Conservation (phyloP, 30 jellyfish, hydroid and myxozoan species). For the Turritopsis rubra region DNA sequence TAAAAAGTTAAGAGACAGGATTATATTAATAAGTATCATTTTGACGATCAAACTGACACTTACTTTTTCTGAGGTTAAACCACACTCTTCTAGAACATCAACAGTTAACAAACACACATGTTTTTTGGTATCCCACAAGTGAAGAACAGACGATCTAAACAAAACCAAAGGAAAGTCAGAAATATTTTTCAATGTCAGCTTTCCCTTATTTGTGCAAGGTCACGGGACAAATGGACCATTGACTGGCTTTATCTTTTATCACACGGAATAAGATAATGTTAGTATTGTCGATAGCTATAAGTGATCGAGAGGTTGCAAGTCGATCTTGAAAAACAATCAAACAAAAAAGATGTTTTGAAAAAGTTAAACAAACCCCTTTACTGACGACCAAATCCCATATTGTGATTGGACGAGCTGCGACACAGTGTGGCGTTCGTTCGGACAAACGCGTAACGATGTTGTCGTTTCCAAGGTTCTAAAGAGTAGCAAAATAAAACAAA, state of each 20-base stretch:
- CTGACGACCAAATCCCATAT: constrained; percentile 86
- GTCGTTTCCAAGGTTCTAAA: constrained; percentile 74
- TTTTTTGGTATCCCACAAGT: constrained; percentile 55
- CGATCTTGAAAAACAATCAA: background rate
- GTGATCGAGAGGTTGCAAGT: background rate
- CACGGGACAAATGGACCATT: too few relatives aligned
- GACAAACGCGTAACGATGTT: constrained; percentile 74
- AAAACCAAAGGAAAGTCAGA: background rate
- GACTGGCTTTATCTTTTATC: too few relatives aligned
- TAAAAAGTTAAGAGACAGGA: background rate
- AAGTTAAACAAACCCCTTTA: constrained; percentile 60
- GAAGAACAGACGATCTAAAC: constrained; percentile 51
- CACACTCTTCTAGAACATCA: constrained; percentile 85
- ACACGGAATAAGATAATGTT: too few relatives aligned
- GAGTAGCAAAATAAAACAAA: too few relatives aligned
- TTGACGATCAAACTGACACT: background rate
- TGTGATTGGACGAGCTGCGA: constrained; percentile 62
- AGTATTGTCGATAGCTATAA: too few relatives aligned
- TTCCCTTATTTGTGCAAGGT: too few relatives aligned
- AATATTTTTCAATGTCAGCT: background rate
- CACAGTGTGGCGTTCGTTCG: constrained; percentile 65
- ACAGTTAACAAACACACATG: constrained; percentile 59
- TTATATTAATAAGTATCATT: background rate
- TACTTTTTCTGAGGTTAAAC: constrained; percentile 85
- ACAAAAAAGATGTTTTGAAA: background rate